Base-by-base conservation (phyloP, 2,113 vertebrate species). In the Hassar affinis region DNA sequence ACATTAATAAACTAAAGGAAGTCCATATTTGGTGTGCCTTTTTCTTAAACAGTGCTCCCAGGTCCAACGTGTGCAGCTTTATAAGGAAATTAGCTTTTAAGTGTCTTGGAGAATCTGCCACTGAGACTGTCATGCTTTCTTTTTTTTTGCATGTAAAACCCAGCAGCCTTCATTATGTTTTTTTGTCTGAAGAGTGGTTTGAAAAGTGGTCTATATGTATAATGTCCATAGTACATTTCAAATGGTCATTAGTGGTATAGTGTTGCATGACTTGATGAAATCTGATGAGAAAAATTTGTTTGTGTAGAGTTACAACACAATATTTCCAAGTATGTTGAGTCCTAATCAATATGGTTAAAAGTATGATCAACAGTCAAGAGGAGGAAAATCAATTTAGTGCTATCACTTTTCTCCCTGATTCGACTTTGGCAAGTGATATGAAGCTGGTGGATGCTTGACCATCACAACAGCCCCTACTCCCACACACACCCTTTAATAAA, bases 401-500 rank as follows among this genome's bases (percentile, higher is more conserved):
- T 20, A 52, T 77, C 74, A 56, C 27, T 64, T 79, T 64, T 27
- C 78, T 33, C 8, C 15, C 20, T 47, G 38, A 18, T 64, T 59
- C 25, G 7, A 57, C 22, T 78, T n/a, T 5, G 20, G 78, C 2
- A 47, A 30, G 47, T 11, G 57, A 30, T 64, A n/a, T 61, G 38
- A 62, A 33, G 77, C 15, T 35, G 62, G 30, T 9, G 17, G 8
- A 42, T 10, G 18, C 35, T 35, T 66, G 33, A 66, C 33, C 52
- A 25, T 78, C 54, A 42, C 8, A 38, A 42, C n/a, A n/a, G n/a
- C n/a, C n/a, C 57, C 2, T 10, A 2, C 57, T 11, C 57, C n/a
- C 54, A 25, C 56, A 57, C 56, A 57, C 56, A 25, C 57, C 57
- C 57, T 47, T 57, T 79, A 64, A 79, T 79, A 49, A 17, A 57